A percentile compares a stretch with the other conserved stretches of the same genome.
phyloP scores from a whole-genome alignment of 2,888 invertebrate species.

The Ormia ochracea region DNA sequence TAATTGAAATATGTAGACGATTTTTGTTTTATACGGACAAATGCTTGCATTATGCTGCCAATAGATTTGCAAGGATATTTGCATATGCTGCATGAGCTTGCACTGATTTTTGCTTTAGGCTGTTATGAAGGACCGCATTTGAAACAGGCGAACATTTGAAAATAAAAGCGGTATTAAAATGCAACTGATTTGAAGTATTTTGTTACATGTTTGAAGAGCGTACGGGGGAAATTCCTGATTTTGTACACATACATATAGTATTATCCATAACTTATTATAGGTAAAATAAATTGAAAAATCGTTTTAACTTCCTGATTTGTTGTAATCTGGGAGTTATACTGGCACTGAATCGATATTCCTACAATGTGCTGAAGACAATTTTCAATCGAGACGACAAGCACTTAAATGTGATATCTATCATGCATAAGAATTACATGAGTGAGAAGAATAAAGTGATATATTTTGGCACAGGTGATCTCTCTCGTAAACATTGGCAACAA shows the following conservation, averaged over 20 bases:
- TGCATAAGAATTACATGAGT: not conserved
- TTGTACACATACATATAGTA: too few species aligned
- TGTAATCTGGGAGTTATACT: too few species aligned
- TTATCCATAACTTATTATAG: too few species aligned
- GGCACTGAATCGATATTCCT: too few species aligned
- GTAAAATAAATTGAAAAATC: too few species aligned
- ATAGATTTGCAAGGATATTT: constrained; percentile 18
- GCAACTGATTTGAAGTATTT: constrained; percentile 35
- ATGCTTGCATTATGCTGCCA: not conserved
- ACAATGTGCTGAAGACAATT: too few species aligned
- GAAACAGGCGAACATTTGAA: not conserved
- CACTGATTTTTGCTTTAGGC: constrained; percentile 35
- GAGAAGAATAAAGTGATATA: not conserved
- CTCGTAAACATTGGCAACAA: not conserved
- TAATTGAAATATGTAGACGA: not conserved
- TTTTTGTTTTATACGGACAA: not conserved
- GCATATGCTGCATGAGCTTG: constrained; percentile 27
- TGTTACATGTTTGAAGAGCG: too few species aligned
- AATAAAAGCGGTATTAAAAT: not conserved
- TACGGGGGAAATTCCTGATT: too few species aligned
- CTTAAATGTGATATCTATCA: too few species aligned
- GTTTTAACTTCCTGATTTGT: too few species aligned
- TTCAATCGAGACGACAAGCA: too few species aligned
- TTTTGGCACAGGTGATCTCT: not conserved
- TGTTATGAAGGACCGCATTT: not conserved